phyloP scores from a whole-genome alignment of 2,888 invertebrate genomes.

The Tinea trinotella region DNA sequence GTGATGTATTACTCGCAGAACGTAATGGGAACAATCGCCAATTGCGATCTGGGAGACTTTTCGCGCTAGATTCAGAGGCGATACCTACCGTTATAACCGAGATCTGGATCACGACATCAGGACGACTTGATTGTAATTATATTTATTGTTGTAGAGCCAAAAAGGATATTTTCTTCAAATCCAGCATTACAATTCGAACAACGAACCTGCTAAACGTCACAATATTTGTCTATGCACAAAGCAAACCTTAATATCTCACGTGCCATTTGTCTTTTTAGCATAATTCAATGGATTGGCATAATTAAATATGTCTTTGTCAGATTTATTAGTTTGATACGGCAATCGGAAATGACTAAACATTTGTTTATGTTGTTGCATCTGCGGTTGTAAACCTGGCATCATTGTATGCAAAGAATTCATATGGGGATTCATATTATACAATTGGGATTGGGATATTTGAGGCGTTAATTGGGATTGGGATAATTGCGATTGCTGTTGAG shows the following conservation, averaged over 20 bases:
- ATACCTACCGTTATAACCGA: no score
- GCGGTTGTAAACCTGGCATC: not conserved
- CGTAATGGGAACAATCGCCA: no score
- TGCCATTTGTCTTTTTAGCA: not conserved
- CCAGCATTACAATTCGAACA: no score
- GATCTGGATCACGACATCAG: no score
- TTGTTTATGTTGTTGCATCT: not conserved
- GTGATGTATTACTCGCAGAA: no score
- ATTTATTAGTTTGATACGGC: not conserved
- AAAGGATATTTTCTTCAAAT: no score
- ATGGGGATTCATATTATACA: not conserved
- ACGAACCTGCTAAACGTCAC: no score
- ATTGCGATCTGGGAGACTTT: no score
- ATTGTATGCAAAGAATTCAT: not conserved
- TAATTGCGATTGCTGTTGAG: not conserved
- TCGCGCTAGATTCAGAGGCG: no score
- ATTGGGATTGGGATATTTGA: not conserved
- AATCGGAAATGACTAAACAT: not conserved
- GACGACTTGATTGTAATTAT: no score
- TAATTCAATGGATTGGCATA: slow-evolving; percentile 11
- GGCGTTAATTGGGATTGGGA: not conserved
- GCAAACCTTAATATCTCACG: not conserved
- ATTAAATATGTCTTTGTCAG: slow-evolving; percentile 2
- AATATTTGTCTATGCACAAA: not conserved
- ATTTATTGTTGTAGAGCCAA: no score